Base-by-base conservation (phyloP, 2,113 vertebrate species). In the Phocoena phocoena region DNA sequence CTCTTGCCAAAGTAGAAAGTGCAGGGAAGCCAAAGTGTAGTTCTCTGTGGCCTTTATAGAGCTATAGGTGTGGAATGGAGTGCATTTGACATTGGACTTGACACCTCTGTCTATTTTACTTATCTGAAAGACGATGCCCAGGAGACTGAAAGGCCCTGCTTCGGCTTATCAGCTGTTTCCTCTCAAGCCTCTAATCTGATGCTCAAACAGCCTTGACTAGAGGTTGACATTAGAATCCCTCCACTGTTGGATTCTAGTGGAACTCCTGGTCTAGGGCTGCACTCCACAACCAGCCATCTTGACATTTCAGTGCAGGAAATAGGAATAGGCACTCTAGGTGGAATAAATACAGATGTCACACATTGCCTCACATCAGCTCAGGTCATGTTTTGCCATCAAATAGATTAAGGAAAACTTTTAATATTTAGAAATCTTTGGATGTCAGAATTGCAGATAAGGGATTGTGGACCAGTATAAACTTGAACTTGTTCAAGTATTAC, bases 271-370 rank as follows among this genome's bases (percentile, higher is more conserved):
- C 13, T 47, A 25, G 12, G 33, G 36, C 26, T 6, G 3, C 5
- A 4, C 65, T 21, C 73, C 23, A 12, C 1, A 17, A 1, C 23
- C 12, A 1, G 33, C 41, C 53, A 6, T 47, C 76, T n/a, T 79
- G 47, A 53, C 31, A n/a, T 55, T 79, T 79, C 18, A 55, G 47
- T 33, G 47, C 76, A 79, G 33, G 80, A 38, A 26, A 28, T 0
- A 9, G 5, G 20, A 28, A 60, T 33, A 13, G 0, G 20, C 5
- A 26, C 11, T 58, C 58, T 2, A 6, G 20, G 38, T 8, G 3
- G 50, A 38, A 26, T 33, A 76, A 47, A 36, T 3, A 36, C 67
- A 33, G 38, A 33, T 28, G 20, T 60, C 33, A 12, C 55, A 6
- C 2, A 1, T 44, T 17, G 13, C 25, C 5, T 36, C 55, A 5